These are phyloP conservation scores for Scartelaos histophorus DNA, from an alignment of 2,113 vertebrate genomes.

Conservation along the genomic window DNA sequence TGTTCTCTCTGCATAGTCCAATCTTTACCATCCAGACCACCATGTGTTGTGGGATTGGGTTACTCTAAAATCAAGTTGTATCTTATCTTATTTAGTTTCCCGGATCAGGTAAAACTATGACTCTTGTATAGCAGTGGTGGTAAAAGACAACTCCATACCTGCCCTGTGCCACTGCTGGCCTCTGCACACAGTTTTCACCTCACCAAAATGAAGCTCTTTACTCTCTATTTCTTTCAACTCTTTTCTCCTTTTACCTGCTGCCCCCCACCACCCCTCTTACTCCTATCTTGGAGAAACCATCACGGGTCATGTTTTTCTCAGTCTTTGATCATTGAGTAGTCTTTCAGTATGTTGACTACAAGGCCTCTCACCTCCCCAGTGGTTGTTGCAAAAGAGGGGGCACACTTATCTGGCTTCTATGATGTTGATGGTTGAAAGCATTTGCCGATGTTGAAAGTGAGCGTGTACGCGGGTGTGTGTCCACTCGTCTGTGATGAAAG, in stretches of 20 bases:
- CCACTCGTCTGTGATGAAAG: conserved; percentile 68
- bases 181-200: conserved; percentile 18
- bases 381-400: conserved; percentile 66
- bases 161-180: not conserved
- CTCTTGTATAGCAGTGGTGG: conserved; percentile 1
- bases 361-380: conserved; percentile 72
- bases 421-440: conserved; percentile 74
- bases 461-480: conserved; percentile 15
- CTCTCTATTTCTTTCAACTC: conserved; percentile 57
- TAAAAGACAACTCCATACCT: conserved; percentile 38
- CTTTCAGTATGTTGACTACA: conserved; percentile 71
- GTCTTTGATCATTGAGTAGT: conserved; percentile 71
- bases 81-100: not conserved
- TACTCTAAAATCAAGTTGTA: not conserved
- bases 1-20: too few species aligned
- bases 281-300: conserved; percentile 59
- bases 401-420: conserved; percentile 69
- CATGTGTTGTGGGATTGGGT: not conserved
- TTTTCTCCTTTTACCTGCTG: conserved; percentile 56
- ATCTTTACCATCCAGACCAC: not conserved
- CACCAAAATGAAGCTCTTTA: conserved; percentile 47
- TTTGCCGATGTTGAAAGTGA: conserved; percentile 67
- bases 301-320: conserved; percentile 63
- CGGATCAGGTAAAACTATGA: not conserved
- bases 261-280: conserved; percentile 23